Evolutionary conservation across 2,888 invertebrate genomes (phyloP), one percentile per base, ranked within the genome.

Genomic region (Tenthredo mesomela): DNA sequence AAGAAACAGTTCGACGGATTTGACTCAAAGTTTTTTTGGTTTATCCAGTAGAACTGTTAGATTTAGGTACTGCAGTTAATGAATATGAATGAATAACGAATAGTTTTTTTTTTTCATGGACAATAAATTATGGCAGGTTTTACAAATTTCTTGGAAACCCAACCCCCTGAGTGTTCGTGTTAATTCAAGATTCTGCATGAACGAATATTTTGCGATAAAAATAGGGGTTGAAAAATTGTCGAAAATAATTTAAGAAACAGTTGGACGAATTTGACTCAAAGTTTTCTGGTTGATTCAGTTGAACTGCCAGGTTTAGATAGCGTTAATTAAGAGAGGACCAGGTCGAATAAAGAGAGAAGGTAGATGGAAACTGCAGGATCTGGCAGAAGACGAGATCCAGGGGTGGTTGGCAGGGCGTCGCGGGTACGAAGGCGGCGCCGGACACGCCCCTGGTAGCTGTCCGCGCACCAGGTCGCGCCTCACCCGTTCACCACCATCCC

Each of bases 391-490:
- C 65, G 82, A n/a, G 29, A 87, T 86, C 87, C 87, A 87, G 87
- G 88, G 89, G 91, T 82, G 82, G 91, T 90, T 91, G 91, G 91
- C 88, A 89, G 88, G 89, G 90, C 88, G 87, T 85, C 88, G 87
- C 88, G 89, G 89, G 90, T 87, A 87, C 88, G 91, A 92, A 92
- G 92, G 92, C 92, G 92, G 91, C 91, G 90, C 92, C 92, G 92
- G 92, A 92, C 92, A 92, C 92, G 92, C 92, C 92, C 92, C 91
- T 90, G 91, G 90, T 90, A 89, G 89, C 89, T 89, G 90, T 90
- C 88, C 91, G 92, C 92, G 91, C 92, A 92, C 91, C 90, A 90
- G 89, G 90, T 88, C 88, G 91, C 91, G 91, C 90, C 90, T 91
- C 86, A 87, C 85, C 86, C 82, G 82, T 82, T 82, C 82, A 67